phyloP scores from a whole-genome alignment of 2,113 vertebrate species.

The Polypterus bichir region DNA sequence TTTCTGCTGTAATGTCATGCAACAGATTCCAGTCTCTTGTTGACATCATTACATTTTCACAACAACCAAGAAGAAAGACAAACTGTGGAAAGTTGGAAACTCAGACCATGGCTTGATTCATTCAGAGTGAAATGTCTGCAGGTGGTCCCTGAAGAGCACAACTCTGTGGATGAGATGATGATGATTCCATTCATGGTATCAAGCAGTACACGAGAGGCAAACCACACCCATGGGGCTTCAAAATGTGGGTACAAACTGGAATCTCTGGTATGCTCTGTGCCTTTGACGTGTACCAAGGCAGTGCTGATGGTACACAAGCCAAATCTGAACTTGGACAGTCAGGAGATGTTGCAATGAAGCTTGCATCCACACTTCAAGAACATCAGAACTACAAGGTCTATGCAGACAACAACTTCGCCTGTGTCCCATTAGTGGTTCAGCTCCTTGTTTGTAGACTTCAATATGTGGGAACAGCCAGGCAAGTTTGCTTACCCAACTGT shows the following conservation, averaged over 20 bases:
- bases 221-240: neutral
- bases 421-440: neutral
- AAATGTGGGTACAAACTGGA: neutral
- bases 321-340: conserved; percentile 13
- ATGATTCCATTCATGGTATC: conserved; percentile 12
- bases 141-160: conserved; percentile 14
- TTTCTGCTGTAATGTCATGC: conserved; percentile 8
- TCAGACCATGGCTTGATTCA: conserved; percentile 17
- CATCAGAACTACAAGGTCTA: neutral
- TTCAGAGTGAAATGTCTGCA: conserved; percentile 16
- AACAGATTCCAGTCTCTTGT: conserved; percentile 17
- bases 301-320: neutral
- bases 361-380: neutral
- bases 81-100: conserved; percentile 22
- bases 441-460: neutral
- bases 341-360: conserved; percentile 16
- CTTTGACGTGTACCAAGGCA: neutral
- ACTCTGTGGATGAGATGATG: conserved; percentile 13
- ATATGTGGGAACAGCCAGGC: neutral
- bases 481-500: neutral
- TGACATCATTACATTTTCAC: conserved; percentile 19
- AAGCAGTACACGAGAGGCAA: conserved; percentile 4
- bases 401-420: neutral
- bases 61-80: conserved; percentile 20
- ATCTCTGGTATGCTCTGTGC: neutral